Percentiles rank a stretch among this genome's conserved stretches.
Conservation (phyloP, 2,888 invertebrate species). For the Trachelus stipa region DNA sequence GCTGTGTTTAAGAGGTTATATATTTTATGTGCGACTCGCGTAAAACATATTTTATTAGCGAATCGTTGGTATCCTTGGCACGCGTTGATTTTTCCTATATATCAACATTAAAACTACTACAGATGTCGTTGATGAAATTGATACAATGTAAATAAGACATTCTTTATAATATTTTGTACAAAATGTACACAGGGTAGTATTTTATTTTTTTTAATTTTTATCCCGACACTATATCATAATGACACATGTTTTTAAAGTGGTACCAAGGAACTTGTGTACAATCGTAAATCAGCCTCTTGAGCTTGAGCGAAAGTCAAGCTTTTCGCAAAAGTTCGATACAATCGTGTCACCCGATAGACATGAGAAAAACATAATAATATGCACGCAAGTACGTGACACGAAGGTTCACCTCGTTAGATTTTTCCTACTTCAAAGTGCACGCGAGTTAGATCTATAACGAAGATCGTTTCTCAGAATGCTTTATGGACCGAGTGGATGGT, state of each 20-base stretch:
- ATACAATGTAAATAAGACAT: not conserved
- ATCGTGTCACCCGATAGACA: not conserved
- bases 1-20: not conserved
- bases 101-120: not conserved
- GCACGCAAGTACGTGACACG: not conserved
- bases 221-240: no score
- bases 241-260: no score
- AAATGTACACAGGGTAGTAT: no score
- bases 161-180: no score
- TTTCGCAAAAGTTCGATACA: not conserved
- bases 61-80: not conserved
- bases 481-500: slow-evolving; percentile 32
- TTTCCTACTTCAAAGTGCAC: slow-evolving; percentile 35
- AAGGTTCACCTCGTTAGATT: not conserved
- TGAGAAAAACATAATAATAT: not conserved
- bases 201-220: not conserved
- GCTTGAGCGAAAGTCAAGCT: not conserved
- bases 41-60: not conserved
- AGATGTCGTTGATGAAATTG: not conserved
- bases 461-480: slow-evolving; percentile 46
- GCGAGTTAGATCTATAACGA: not conserved
- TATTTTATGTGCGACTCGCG: not conserved
- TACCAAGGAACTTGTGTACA: no score
- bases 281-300: no score
- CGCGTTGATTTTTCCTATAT: not conserved